These are phyloP conservation scores for Palythoa grandiflora DNA, from an alignment of 92 coral and sea anemone species.

Conservation along the genomic window DNA sequence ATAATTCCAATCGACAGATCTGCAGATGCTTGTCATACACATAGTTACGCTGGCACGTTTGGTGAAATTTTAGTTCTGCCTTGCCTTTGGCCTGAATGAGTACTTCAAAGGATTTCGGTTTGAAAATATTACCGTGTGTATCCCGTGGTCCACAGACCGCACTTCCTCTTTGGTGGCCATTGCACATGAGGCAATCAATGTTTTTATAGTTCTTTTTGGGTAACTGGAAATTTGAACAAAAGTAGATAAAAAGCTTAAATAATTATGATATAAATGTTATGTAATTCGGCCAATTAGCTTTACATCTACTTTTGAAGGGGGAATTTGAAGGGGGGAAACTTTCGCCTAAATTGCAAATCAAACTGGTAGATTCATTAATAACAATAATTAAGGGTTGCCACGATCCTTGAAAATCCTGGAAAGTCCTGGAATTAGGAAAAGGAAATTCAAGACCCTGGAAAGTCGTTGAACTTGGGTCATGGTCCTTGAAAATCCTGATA, in stretches of 20 bases:
- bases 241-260: background rate
- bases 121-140: slow-evolving; percentile 39
- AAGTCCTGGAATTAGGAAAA: too few relatives aligned
- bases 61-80: background rate
- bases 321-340: too few relatives aligned
- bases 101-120: slow-evolving; percentile 82
- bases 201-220: slow-evolving; percentile 61
- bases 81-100: background rate
- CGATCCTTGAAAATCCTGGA: too few relatives aligned
- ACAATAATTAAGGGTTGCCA: too few relatives aligned
- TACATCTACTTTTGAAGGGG: too few relatives aligned
- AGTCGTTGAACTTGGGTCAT: too few relatives aligned
- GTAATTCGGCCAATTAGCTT: background rate
- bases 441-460: too few relatives aligned
- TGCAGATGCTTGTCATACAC: slow-evolving; percentile 76
- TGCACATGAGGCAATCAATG: slow-evolving; percentile 70
- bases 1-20: slow-evolving; percentile 57
- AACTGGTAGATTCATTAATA: too few relatives aligned
- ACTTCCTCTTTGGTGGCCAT: slow-evolving; percentile 34
- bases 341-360: too few relatives aligned
- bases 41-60: slow-evolving; percentile 26
- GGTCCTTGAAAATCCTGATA: too few relatives aligned
- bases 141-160: slow-evolving; percentile 72
- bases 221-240: slow-evolving; percentile 29
- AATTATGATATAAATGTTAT: background rate